Base-by-base conservation (phyloP, 2,888 invertebrate species). In the Spisula solida region DNA sequence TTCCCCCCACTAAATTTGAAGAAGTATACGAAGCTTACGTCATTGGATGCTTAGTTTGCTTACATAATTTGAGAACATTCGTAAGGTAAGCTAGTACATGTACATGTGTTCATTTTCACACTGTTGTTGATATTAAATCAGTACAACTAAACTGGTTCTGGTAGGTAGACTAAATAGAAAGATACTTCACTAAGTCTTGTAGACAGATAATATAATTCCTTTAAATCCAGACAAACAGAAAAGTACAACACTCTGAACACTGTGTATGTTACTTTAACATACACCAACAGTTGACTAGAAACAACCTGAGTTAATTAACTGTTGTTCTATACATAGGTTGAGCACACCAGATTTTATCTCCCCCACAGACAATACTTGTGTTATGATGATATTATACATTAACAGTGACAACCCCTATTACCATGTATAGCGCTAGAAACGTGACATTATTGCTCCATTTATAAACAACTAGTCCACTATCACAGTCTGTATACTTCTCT, bases 371-470 rank as follows among this genome's bases (percentile, higher is more conserved):
- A 75, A 31, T 75, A 31, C 5, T 5, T 5, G 14, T 75, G 34
- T 5, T 66, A 25, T 25, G 60, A 66, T 66, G 1, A 66, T 25
- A n/a, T n/a, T 66, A 0, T 66, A 41, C 41, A 66, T 66, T 5
- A 10, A 66, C 60, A 6, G 25, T 66, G 4, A 66, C 31, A 31
- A 31, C 34, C 75, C 31, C 12, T 75, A 31, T 75, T 16, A 75
- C 31, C 75, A 75, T 31, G 34, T 18, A 75, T 31, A 75, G 75
- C 18, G 8, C 1, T 75, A 75, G 51, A 87, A 83, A 75, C 87
- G 87, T 87, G 87, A 87, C 55, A 55, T 18, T 25, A 29, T 48
- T 34, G 20, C 4, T 41, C 82, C 87, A 83, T 20, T 82, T 87
- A 82, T 87, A 82, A 82, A 75, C 20, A 25, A 12, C 20, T 5